Percentiles rank a stretch among this genome's conserved stretches.
These are phyloP conservation scores for Bolborhynchus lineola DNA, from an alignment of 2,113 vertebrate genomes.

Conservation along the genomic window DNA sequence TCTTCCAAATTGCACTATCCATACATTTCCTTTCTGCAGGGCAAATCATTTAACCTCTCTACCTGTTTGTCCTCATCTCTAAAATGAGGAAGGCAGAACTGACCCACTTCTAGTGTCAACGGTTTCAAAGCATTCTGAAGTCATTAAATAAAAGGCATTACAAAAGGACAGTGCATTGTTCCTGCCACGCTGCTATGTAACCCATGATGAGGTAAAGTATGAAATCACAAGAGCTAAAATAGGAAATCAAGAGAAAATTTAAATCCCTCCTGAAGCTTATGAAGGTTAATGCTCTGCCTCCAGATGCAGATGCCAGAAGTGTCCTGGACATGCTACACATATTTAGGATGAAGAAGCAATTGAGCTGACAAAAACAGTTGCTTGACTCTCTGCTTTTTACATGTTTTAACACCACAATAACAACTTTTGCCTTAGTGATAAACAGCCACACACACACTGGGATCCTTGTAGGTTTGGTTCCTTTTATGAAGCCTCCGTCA, in stretches of 20 bases:
- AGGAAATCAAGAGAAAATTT: not conserved
- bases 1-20: not conserved
- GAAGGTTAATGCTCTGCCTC: not conserved
- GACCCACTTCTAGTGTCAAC: constrained; percentile 1
- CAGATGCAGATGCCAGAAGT: not conserved
- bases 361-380: not conserved
- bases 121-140: not conserved
- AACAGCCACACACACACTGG: not conserved
- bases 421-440: not conserved
- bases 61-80: constrained; percentile 20
- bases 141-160: not conserved
- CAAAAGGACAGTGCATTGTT: not conserved
- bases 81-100: constrained; percentile 45
- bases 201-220: not conserved
- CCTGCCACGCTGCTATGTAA: not conserved
- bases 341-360: not conserved
- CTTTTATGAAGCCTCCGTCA: not conserved
- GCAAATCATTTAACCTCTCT: constrained; percentile 47
- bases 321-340: not conserved
- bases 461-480: not conserved
- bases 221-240: not conserved
- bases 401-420: not conserved
- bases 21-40: not conserved
- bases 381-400: not conserved
- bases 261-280: not conserved